phyloP scores from a whole-genome alignment of 92 coral and sea anemone species.

The Phenganax stokvisi region DNA sequence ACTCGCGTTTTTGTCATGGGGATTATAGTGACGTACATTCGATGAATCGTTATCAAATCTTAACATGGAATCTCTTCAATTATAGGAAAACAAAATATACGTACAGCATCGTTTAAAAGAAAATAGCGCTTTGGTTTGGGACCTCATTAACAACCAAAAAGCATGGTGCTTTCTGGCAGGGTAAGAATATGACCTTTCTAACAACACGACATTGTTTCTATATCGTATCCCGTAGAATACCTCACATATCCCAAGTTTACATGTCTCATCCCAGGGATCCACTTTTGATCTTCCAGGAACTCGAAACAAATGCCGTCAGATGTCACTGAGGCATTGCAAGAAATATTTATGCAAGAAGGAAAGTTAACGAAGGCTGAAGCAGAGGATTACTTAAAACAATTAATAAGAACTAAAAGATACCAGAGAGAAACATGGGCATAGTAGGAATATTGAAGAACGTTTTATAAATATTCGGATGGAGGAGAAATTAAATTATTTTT shows the following conservation, averaged over 20 bases:
- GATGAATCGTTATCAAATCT: neutral
- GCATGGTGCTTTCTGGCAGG: constrained; percentile 87
- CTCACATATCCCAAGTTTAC: neutral
- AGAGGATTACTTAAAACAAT: constrained; percentile 52
- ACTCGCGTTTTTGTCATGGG: neutral
- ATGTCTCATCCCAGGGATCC: no score
- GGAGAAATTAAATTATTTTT: neutral
- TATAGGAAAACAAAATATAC: constrained; percentile 78
- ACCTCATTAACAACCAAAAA: constrained; percentile 51
- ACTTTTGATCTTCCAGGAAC: constrained; percentile 45
- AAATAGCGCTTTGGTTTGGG: constrained; percentile 73
- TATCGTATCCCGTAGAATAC: neutral
- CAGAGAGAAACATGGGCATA: constrained; percentile 95
- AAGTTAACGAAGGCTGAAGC: constrained; percentile 58
- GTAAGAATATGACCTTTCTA: constrained; percentile 41
- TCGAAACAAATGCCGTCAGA: constrained; percentile 90
- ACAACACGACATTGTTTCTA: neutral
- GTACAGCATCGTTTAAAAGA: constrained; percentile 76
- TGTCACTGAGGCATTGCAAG: constrained; percentile 66
- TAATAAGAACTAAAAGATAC: constrained; percentile 65
- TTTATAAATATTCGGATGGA: neutral
- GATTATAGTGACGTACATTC: no score
- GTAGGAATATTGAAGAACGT: neutral
- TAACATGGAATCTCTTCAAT: neutral
- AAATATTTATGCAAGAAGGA: constrained; percentile 68